Conservation (phyloP, 1,140 invertebrate genomes). For the Halictus rubicundus region DNA sequence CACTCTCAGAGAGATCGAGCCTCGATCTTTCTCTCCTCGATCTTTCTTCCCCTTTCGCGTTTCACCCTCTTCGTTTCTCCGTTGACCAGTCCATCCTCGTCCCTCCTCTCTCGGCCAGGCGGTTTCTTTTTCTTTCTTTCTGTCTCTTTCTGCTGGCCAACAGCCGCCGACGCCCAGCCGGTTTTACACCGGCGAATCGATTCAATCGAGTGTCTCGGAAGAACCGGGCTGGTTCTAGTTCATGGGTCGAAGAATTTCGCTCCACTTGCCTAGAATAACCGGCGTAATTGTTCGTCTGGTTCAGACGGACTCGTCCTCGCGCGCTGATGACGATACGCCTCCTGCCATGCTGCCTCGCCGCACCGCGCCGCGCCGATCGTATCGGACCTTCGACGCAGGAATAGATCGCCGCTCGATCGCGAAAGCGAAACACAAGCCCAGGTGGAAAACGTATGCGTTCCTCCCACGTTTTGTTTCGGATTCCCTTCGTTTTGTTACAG, state of each 20-base stretch:
- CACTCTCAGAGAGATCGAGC: conserved; percentile 73
- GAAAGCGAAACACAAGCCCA: background rate
- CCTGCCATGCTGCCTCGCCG: background rate
- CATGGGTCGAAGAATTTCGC: conserved; percentile 58
- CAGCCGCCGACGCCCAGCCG: conserved; percentile 77
- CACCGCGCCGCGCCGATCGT: background rate
- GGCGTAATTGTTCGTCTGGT: conserved; percentile 46
- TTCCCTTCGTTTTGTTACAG: conserved; percentile 1
- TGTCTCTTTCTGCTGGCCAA: conserved; percentile 64
- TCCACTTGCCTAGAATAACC: conserved; percentile 60
- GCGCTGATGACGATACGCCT: conserved; percentile 4
- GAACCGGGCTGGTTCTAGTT: conserved; percentile 52
- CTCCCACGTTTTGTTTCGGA: background rate
- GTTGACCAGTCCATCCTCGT: background rate
- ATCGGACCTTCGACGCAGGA: background rate
- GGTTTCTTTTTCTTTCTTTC: conserved; percentile 51
- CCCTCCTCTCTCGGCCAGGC: background rate
- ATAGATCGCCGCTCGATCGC: background rate
- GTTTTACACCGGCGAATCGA: conserved; percentile 72
- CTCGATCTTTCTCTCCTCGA: conserved; percentile 53
- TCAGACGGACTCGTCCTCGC: background rate
- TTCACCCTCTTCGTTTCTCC: background rate
- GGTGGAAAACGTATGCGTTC: background rate
- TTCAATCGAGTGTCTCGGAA: conserved; percentile 62
- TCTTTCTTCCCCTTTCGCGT: conserved; percentile 8